Evolutionary conservation across 2,888 invertebrate species (phyloP).

Genomic region (Rhimphoctona megacephalus): DNA sequence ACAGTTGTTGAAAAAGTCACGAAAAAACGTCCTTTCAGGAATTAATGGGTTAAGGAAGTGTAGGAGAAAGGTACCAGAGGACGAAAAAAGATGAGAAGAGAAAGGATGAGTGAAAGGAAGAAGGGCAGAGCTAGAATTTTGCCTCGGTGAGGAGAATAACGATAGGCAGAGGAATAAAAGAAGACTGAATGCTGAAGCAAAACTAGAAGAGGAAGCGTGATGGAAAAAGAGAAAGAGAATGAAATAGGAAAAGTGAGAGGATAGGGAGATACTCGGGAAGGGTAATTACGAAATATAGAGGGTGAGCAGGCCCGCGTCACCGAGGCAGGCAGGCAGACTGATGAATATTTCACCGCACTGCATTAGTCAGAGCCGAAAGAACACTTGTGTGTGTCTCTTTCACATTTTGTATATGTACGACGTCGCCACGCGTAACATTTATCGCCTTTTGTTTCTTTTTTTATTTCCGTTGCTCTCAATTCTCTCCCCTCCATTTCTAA

Average conservation of each 20-base stretch:
- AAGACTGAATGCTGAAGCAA: conserved; percentile 42
- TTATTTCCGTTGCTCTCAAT: conserved; percentile 12
- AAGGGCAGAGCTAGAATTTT: conserved; percentile 53
- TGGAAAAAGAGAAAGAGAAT: conserved; percentile 52
- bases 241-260: conserved; percentile 72
- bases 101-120: conserved; percentile 39
- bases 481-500: conserved; percentile 4
- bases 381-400: conserved; percentile 79
- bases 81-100: conserved; percentile 56
- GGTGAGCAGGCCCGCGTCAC: conserved; percentile 80
- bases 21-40: too few relatives aligned
- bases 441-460: conserved; percentile 41
- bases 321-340: conserved; percentile 80
- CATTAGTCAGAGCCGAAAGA: conserved; percentile 81
- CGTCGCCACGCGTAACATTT: conserved; percentile 58
- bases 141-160: conserved; percentile 48
- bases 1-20: too few relatives aligned
- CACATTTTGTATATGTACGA: conserved; percentile 74
- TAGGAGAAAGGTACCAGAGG: conserved; percentile 10
- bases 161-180: conserved; percentile 42
- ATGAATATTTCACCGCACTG: conserved; percentile 84
- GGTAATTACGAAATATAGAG: conserved; percentile 84
- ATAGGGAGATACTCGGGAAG: conserved; percentile 76
- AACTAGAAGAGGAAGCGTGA: conserved; percentile 56
- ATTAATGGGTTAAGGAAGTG: background rate